Evolutionary conservation across 2,797 vertebrate species (phyloP).

Genomic region (Sarcophilus harrisii): DNA sequence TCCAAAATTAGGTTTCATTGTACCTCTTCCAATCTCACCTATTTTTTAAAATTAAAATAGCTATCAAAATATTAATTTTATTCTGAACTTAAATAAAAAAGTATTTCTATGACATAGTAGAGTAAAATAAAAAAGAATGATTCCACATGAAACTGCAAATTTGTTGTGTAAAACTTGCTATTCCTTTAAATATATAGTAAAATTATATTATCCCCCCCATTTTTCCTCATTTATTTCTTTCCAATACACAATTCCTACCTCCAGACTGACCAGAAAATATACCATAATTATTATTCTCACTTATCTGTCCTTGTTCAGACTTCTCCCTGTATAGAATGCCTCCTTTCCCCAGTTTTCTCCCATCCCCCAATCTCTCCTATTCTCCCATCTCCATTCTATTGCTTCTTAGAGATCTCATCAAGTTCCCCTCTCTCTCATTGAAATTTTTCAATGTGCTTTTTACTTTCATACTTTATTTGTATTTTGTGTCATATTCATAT

Average conservation of each 20-base stretch:
- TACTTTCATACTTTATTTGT: neutral
- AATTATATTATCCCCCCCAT: no score
- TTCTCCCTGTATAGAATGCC: neutral
- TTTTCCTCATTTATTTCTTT: neutral
- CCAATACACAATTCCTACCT: neutral
- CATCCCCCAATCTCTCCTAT: neutral
- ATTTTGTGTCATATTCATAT: neutral
- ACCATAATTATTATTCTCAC: neutral
- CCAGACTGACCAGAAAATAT: neutral
- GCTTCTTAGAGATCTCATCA: neutral
- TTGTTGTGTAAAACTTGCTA: no score
- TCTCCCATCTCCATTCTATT: neutral
- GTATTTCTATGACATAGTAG: no score
- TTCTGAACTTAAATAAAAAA: no score
- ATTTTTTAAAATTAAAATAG: neutral
- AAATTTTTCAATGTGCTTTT: neutral
- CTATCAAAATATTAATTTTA: no score
- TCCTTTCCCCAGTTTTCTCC: neutral
- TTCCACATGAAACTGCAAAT: no score
- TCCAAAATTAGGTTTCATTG: neutral
- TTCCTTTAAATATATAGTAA: no score
- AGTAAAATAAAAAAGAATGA: no score
- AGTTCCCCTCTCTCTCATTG: neutral
- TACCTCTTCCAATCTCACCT: neutral
- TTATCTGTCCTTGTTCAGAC: neutral